These are phyloP conservation scores for Drosophila diplacantha DNA, from an alignment of 2,888 invertebrate genomes.

Conservation along the genomic window DNA sequence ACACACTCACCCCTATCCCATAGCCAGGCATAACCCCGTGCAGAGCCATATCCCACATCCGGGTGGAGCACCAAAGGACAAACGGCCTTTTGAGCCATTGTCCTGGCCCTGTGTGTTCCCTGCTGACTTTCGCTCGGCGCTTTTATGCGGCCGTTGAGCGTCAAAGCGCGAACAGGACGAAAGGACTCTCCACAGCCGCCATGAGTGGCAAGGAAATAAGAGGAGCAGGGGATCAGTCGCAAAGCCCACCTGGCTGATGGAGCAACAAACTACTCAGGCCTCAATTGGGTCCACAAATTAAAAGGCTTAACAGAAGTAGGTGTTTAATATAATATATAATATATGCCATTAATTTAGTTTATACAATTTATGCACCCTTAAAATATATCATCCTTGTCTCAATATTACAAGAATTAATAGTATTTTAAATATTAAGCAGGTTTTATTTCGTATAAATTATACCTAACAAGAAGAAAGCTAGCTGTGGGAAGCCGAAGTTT, in stretches of 20 bases:
- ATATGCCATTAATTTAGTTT: too few relatives aligned
- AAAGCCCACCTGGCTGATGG: too few relatives aligned
- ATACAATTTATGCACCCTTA: too few relatives aligned
- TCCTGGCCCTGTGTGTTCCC: slow-evolving; percentile 10
- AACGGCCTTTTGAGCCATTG: slow-evolving; percentile 19
- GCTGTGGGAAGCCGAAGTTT: too few relatives aligned
- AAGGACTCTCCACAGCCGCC: neutral
- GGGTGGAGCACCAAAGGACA: slow-evolving; percentile 3
- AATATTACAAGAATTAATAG: neutral
- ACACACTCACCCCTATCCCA: slow-evolving; percentile 2
- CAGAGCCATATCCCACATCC: neutral
- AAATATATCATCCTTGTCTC: too few relatives aligned
- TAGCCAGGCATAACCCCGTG: slow-evolving; percentile 3
- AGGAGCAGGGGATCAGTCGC: neutral
- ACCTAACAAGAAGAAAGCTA: too few relatives aligned
- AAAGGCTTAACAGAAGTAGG: neutral
- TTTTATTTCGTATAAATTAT: too few relatives aligned
- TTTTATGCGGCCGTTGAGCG: slow-evolving; percentile 26
- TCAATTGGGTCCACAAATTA: neutral
- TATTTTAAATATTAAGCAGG: neutral
- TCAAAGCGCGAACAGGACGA: slow-evolving; percentile 15
- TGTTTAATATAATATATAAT: too few relatives aligned
- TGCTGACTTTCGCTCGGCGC: slow-evolving; percentile 15
- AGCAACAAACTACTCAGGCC: neutral
- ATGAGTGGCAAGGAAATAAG: neutral